Base-by-base conservation (phyloP, 2,797 vertebrate genomes). In the Lithobates pipiens region DNA sequence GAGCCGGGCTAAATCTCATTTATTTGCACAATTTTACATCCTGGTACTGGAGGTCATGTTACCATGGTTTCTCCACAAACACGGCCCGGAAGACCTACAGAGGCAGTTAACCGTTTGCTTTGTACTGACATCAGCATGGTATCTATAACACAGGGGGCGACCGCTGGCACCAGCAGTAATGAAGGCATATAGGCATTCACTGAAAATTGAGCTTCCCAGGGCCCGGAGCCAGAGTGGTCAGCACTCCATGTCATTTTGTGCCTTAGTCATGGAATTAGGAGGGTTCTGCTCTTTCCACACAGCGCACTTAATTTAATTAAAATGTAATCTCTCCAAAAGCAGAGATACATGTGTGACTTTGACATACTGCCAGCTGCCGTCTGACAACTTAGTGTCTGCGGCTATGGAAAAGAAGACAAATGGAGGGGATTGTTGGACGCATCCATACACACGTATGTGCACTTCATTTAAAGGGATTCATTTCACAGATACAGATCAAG, bases 1-100 rank as follows among this genome's bases (percentile, higher is more conserved):
- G 50, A 21, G 77, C 78, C 61, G 25, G 29, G n/a, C 16, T 63
- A 74, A 73, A 79, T 79, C 70, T 79, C 83, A 73, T 85, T 85
- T 79, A 74, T 74, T 79, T 73, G n/a, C 65, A 39, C 75, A 44
- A 46, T 72, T 73, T 57, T 73, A n/a, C 69, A 65, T 86, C 54
- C 16, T 63, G 15, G 42, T 63, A 63, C 36, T 69, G 1, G 36
- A 61, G 68, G 76, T 63, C 71, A 75, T 85, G 73, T 80, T 83
- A 21, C 78, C 39, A 80, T 74, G 67, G 73, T 82, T 83, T 65
- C 80, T 68, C 34, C 34, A 69, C 27, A 80, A 68, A 76, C 78
- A 76, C 78, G 76, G 65, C 67, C 27, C 29, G 25, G 42, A 18
- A 21, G 16, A 75, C 70, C 39, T 67, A 36, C 25, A 72, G 69